Conservation (phyloP, 2,888 invertebrate species). For the Protonemura montana region DNA sequence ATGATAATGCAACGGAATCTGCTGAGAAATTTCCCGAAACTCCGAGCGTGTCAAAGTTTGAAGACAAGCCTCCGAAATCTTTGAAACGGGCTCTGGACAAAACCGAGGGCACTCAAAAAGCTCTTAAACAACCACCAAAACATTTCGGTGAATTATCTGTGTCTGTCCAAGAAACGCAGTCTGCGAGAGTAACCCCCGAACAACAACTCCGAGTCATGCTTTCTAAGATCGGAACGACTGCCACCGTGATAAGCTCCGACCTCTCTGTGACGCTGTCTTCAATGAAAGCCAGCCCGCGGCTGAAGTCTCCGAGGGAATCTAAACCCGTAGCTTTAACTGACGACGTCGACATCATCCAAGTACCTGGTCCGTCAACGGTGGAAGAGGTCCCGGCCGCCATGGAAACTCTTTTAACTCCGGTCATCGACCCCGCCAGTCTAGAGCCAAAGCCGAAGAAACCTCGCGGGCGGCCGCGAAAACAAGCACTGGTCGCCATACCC, state of each 20-base stretch:
- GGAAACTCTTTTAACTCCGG: background rate
- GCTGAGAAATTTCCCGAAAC: background rate
- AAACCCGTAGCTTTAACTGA: slow-evolving; percentile 18
- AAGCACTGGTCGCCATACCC: slow-evolving; percentile 55
- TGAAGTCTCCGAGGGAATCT: background rate
- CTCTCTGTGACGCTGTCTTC: slow-evolving; percentile 44
- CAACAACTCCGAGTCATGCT: slow-evolving; percentile 45
- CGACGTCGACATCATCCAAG: slow-evolving; percentile 41
- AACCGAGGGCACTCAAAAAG: background rate
- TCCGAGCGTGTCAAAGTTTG: background rate
- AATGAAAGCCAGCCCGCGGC: background rate
- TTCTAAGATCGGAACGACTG: slow-evolving; percentile 43
- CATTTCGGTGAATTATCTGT: slow-evolving; percentile 9
- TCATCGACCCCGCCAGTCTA: slow-evolving; percentile 44
- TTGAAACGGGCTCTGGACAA: slow-evolving; percentile 15
- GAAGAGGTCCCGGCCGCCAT: background rate
- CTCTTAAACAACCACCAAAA: background rate
- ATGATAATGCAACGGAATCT: background rate
- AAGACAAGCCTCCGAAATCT: background rate
- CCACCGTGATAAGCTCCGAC: slow-evolving; percentile 42
- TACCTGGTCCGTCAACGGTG: background rate
- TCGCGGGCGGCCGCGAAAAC: slow-evolving; percentile 63
- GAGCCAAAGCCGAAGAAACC: slow-evolving; percentile 56
- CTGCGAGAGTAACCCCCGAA: background rate
- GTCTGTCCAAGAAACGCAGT: background rate